Conservation (phyloP, 2,113 vertebrate genomes). For the Eulemur rufifrons region DNA sequence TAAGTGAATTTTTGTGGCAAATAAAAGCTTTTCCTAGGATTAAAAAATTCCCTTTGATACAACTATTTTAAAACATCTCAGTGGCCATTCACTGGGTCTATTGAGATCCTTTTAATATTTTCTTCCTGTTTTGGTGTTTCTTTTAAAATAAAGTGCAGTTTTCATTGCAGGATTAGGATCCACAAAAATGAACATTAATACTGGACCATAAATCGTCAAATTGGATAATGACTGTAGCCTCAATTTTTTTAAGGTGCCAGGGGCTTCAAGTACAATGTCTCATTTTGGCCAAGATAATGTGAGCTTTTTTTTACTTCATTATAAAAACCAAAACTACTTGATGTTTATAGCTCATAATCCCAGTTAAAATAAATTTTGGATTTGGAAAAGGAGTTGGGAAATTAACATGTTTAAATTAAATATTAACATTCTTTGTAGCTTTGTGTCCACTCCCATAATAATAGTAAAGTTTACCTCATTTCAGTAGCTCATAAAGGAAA, state of each 20-base stretch:
- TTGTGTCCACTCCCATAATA: neutral
- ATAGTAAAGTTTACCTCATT: neutral
- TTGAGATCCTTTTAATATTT: neutral
- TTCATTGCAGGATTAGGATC: neutral
- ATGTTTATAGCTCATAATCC: neutral
- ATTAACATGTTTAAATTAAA: neutral
- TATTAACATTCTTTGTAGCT: neutral
- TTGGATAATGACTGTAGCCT: neutral
- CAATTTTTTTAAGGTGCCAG: neutral
- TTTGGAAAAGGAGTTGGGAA: neutral
- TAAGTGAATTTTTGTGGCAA: conserved; percentile 5
- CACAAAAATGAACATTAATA: neutral
- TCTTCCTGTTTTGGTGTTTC: neutral
- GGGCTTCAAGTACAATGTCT: neutral
- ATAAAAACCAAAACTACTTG: neutral
- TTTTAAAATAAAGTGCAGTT: neutral
- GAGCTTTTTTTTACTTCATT: neutral
- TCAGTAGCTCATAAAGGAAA: neutral
- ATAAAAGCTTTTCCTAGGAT: neutral
- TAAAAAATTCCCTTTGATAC: neutral
- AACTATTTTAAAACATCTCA: neutral
- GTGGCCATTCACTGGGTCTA: neutral
- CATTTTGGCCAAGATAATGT: neutral
- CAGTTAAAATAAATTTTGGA: neutral
- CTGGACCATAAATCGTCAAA: neutral